These are phyloP conservation scores for Exaiptasia diaphana DNA, from an alignment of 64 coral and sea anemone genomes.

Conservation along the genomic window DNA sequence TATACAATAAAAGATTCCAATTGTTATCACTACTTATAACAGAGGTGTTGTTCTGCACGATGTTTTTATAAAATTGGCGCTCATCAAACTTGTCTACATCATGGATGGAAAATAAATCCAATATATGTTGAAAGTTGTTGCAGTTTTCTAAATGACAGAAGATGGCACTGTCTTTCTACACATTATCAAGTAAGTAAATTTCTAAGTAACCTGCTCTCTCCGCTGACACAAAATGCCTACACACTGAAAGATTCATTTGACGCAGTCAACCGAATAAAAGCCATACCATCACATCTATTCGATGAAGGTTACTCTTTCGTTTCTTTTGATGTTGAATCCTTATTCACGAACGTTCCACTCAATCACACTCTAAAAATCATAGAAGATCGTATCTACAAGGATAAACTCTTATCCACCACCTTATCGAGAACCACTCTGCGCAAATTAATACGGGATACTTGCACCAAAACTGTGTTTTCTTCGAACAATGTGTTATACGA, in stretches of 20 bases:
- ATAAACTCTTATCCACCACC: background rate
- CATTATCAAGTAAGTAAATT: slow-evolving; percentile 33
- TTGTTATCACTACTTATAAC: too few relatives aligned
- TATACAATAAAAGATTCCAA: too few relatives aligned
- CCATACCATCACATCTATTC: slow-evolving; percentile 4
- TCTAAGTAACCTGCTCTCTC: slow-evolving; percentile 4
- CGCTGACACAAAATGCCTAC: slow-evolving; percentile 16
- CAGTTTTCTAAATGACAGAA: too few relatives aligned
- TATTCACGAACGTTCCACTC: slow-evolving; percentile 30
- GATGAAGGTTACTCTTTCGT: slow-evolving; percentile 30
- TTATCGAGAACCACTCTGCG: slow-evolving; percentile 29
- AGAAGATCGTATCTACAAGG: slow-evolving; percentile 14
- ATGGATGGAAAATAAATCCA: too few relatives aligned
- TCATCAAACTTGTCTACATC: too few relatives aligned
- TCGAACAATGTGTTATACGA: background rate
- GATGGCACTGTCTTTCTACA: too few relatives aligned
- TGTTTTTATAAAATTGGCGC: too few relatives aligned
- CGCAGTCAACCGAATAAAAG: background rate
- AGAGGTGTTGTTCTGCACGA: too few relatives aligned
- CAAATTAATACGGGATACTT: slow-evolving; percentile 29
- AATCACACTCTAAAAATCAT: slow-evolving; percentile 29
- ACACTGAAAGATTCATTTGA: slow-evolving; percentile 25
- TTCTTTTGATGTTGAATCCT: slow-evolving; percentile 36
- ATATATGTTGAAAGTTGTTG: too few relatives aligned
- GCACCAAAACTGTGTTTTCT: slow-evolving; percentile 42